Evolutionary conservation across 2,113 vertebrate genomes (phyloP), one percentile per base, ranked within the genome.

Genomic region (Promerops cafer): DNA sequence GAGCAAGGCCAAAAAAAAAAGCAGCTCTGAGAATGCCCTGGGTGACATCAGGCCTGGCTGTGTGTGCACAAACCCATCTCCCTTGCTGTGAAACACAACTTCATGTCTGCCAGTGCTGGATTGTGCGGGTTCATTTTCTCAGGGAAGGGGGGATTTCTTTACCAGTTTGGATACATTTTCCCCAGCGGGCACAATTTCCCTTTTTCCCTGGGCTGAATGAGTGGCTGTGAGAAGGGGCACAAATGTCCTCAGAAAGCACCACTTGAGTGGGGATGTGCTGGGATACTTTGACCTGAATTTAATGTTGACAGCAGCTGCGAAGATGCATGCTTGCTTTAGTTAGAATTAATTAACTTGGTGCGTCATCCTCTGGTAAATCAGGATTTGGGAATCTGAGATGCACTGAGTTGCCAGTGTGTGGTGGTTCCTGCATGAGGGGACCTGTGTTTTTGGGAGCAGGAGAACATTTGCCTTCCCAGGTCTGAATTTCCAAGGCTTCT

Each of bases 361-460:
- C 11, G 11, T 50, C 13, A 35, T 52, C 33, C 18, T 56, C 61
- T 79, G 49, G n/a, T 45, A 61, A 40, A 47, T 54, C 7, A 16
- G 64, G 33, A n/a, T 66, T 47, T 63, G 23, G 17, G 28, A n/a
- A 5, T 35, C 21, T 3, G 18, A 33, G 75, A 24, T 33, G 21
- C 0, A 1, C 0, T 0, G n/a, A 13, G 21, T 22, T 22, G 20
- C 54, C 26, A 7, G 7, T 7, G 35, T 23, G 7, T 11, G 16
- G 16, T 31, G 56, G 30, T 13, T 49, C 21, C 28, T 24, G 14
- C 10, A 3, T 2, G 1, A 0, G 19, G 30, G 52, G 9, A 49
- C 10, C 3, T 0, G 0, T 9, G 18, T 42, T 83, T 83, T 70
- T 2, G 7, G 42, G 47, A 64, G 22, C 33, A 42, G 71, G n/a